These are phyloP conservation scores for Bovichtus variegatus DNA, from an alignment of 2,797 vertebrate species.

Conservation along the genomic window DNA sequence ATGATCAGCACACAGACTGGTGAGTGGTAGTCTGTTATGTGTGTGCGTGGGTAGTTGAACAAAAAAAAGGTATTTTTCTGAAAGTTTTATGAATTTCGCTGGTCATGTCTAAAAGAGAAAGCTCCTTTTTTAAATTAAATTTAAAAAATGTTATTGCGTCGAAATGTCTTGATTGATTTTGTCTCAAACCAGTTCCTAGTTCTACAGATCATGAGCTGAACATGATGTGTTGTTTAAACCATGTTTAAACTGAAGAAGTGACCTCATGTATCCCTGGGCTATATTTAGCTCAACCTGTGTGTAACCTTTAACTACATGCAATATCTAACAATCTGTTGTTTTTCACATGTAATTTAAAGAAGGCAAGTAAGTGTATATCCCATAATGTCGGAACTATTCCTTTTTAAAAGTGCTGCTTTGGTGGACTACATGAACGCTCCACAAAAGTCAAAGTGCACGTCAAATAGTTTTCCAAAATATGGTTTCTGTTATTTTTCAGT, in stretches of 20 bases:
- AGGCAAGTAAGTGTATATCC: neutral
- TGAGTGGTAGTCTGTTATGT: conserved; percentile 80
- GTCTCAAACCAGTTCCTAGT: neutral
- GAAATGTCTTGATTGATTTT: neutral
- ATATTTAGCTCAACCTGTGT: neutral
- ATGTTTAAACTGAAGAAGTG: neutral
- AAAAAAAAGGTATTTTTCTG: neutral
- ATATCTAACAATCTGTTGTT: neutral
- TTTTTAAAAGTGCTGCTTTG: no score
- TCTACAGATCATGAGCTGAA: neutral
- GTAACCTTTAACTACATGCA: neutral
- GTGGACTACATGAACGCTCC: no score
- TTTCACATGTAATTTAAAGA: neutral
- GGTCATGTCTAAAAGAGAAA: neutral
- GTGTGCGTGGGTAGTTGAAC: neutral
- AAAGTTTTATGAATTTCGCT: neutral
- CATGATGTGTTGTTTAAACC: conserved; percentile 5
- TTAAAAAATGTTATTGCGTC: no score
- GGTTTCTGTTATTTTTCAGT: no score
- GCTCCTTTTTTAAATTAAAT: neutral
- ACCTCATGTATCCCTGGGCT: neutral
- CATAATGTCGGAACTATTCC: no score
- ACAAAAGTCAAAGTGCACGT: no score
- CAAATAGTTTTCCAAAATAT: no score
- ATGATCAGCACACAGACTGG: conserved; percentile 95